A percentile compares a stretch with the other conserved stretches of the same genome.
These are phyloP conservation scores for Aphis craccivora DNA, from an alignment of 1,140 invertebrate species.

Conservation along the genomic window DNA sequence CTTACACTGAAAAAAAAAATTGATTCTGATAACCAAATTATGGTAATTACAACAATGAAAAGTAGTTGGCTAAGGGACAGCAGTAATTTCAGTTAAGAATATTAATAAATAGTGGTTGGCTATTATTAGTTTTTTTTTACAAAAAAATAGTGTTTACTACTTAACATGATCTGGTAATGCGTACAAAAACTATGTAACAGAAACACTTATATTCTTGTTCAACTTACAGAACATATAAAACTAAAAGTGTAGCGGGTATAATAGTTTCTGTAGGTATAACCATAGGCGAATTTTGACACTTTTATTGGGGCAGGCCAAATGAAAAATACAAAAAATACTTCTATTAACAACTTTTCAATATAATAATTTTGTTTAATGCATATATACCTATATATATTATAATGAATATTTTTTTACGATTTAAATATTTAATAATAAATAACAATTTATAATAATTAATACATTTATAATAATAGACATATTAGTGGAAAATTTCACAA, in stretches of 20 bases:
- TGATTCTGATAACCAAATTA: constrained; percentile 10
- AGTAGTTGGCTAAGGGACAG: neutral
- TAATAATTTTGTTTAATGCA: no score
- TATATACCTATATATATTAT: no score
- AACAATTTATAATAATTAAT: no score
- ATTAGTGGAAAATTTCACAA: no score
- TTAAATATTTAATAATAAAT: no score
- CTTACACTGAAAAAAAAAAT: constrained; percentile 19
- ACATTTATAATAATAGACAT: no score
- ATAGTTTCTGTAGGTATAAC: neutral
- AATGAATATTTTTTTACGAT: no score
- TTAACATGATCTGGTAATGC: neutral
- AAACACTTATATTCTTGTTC: neutral
- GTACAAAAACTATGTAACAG: neutral
- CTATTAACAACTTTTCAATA: no score
- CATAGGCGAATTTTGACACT: no score
- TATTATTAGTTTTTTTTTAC: neutral
- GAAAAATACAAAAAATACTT: no score
- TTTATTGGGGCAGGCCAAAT: no score
- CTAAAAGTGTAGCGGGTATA: neutral
- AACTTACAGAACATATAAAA: neutral
- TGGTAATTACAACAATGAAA: neutral
- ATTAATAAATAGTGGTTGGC: neutral
- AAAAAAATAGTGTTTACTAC: neutral
- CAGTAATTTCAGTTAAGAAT: neutral